Percentiles rank a stretch among this genome's conserved stretches.
Conservation (phyloP, 2,888 invertebrate species). For the Sesia bembeciformis region DNA sequence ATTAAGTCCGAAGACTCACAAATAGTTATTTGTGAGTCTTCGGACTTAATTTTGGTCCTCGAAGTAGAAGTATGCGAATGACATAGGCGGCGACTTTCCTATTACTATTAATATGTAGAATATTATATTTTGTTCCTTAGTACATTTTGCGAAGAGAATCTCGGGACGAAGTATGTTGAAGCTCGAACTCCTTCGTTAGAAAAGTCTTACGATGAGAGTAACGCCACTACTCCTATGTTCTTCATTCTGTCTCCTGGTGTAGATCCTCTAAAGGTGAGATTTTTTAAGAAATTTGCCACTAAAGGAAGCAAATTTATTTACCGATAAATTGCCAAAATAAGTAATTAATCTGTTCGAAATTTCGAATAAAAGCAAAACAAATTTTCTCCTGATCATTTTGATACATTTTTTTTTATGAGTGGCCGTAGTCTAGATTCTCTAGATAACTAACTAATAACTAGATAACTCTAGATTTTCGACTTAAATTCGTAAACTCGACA, state of each 20-base stretch:
- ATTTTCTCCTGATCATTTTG: too few relatives aligned
- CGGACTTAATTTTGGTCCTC: neutral
- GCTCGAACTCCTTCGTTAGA: slow-evolving; percentile 86
- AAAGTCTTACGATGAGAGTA: slow-evolving; percentile 90
- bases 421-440: too few relatives aligned
- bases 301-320: too few relatives aligned
- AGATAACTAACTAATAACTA: too few relatives aligned
- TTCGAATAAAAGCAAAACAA: too few relatives aligned
- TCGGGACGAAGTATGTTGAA: slow-evolving; percentile 88
- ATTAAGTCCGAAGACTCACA: neutral
- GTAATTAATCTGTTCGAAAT: too few relatives aligned
- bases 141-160: slow-evolving; percentile 90
- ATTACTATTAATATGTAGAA: neutral
- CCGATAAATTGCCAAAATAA: too few relatives aligned
- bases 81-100: neutral
- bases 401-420: too few relatives aligned
- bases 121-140: slow-evolving; percentile 36
- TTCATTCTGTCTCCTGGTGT: slow-evolving; percentile 96
- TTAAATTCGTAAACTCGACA: too few relatives aligned
- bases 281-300: too few relatives aligned
- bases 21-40: neutral
- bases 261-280: slow-evolving; percentile 86
- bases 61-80: neutral
- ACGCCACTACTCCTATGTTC: slow-evolving; percentile 89
- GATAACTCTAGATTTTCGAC: too few relatives aligned